phyloP scores from a whole-genome alignment of 92 coral and sea anemone genomes.

The Pocillopora meandrina region DNA sequence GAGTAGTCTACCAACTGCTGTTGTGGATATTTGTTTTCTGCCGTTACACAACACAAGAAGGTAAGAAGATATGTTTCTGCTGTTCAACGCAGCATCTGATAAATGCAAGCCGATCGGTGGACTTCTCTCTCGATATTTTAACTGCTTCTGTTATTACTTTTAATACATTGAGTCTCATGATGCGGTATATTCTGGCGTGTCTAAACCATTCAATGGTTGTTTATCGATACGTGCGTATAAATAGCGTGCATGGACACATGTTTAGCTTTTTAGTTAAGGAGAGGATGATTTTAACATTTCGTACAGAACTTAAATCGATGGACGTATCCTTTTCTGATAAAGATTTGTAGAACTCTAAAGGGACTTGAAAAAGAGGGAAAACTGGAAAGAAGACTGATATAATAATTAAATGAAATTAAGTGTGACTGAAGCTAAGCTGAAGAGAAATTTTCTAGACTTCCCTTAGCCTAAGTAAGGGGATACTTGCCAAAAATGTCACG shows the following conservation, averaged over 20 bases:
- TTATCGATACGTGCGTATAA: not conserved
- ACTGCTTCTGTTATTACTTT: not conserved
- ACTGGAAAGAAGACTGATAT: too few relatives aligned
- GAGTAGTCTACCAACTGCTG: not conserved
- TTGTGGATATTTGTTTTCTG: not conserved
- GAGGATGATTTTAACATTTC: too few relatives aligned
- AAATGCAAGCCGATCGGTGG: too few relatives aligned
- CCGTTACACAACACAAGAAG: slow-evolving; percentile 9
- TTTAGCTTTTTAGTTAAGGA: not conserved
- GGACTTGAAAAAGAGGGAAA: not conserved
- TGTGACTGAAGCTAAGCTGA: not conserved
- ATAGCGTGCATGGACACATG: not conserved
- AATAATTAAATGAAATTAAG: not conserved
- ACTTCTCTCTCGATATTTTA: too few relatives aligned
- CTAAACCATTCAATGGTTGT: not conserved
- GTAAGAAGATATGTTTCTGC: not conserved
- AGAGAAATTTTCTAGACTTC: not conserved
- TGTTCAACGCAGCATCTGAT: too few relatives aligned
- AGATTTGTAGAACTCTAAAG: too few relatives aligned
- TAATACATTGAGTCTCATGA: not conserved
- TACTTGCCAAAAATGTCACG: slow-evolving; percentile 1
- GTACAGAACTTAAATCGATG: too few relatives aligned
- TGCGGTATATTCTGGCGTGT: not conserved
- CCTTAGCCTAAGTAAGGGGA: not conserved
- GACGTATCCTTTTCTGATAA: too few relatives aligned